phyloP scores from a whole-genome alignment of 2,888 invertebrate species.

The Carcina quercana region DNA sequence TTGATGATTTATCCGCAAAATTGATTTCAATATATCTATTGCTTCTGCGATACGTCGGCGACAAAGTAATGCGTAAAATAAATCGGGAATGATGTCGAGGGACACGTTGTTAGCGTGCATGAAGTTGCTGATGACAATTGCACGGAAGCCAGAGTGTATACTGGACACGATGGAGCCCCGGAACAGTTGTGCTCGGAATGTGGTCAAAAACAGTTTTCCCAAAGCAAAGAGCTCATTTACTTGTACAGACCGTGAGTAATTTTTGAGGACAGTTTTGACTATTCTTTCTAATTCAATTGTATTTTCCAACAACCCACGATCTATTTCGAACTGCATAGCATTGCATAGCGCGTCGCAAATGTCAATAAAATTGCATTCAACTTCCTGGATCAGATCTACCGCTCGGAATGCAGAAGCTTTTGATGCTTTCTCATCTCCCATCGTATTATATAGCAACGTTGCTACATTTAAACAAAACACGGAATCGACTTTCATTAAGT shows the following conservation, averaged over 20 bases:
- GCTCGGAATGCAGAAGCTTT: slow-evolving; percentile 42
- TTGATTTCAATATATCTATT: slow-evolving; percentile 53
- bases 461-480: slow-evolving; percentile 54
- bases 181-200: slow-evolving; percentile 54
- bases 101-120: slow-evolving; percentile 52
- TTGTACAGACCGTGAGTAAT: slow-evolving; percentile 39
- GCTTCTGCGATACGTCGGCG: slow-evolving; percentile 65
- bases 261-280: slow-evolving; percentile 37
- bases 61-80: slow-evolving; percentile 54
- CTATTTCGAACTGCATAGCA: slow-evolving; percentile 58
- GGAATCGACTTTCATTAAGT: slow-evolving; percentile 39
- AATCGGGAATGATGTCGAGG: slow-evolving; percentile 55
- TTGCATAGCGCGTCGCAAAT: slow-evolving; percentile 62
- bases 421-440: slow-evolving; percentile 44
- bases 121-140: slow-evolving; percentile 53
- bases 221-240: slow-evolving; percentile 58
- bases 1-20: slow-evolving; percentile 33
- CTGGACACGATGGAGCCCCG: slow-evolving; percentile 40
- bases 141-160: slow-evolving; percentile 53
- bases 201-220: slow-evolving; percentile 54
- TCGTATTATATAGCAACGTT: slow-evolving; percentile 40
- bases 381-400: slow-evolving; percentile 42
- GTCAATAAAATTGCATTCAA: slow-evolving; percentile 47
- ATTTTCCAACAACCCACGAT: slow-evolving; percentile 43
- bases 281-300: slow-evolving; percentile 49